These are phyloP conservation scores for Lates calcarifer DNA, from an alignment of 2,113 vertebrate genomes.

Conservation along the genomic window DNA sequence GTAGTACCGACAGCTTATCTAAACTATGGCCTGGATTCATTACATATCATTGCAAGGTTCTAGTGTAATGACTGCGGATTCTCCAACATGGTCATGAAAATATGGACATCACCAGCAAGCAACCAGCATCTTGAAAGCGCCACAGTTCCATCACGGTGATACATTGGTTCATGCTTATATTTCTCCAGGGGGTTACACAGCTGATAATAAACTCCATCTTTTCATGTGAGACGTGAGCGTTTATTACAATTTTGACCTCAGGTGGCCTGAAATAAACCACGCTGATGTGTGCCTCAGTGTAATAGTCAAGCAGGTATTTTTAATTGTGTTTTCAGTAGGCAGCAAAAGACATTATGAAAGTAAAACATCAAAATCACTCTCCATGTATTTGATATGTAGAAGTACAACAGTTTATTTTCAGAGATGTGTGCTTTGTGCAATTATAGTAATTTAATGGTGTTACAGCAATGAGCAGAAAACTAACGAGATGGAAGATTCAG, in stretches of 20 bases:
- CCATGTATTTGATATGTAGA: too few species aligned
- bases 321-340: too few species aligned
- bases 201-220: slow-evolving; percentile 32
- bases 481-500: not conserved
- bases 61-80: not conserved
- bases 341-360: too few species aligned
- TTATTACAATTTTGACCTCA: slow-evolving; percentile 42
- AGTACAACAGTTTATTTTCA: not conserved
- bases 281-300: slow-evolving; percentile 9
- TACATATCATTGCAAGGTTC: not conserved
- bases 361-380: too few species aligned
- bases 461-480: slow-evolving; percentile 7
- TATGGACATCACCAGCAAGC: not conserved
- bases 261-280: slow-evolving; percentile 24
- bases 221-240: slow-evolving; percentile 9
- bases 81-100: slow-evolving; percentile 17
- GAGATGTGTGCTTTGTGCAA: not conserved
- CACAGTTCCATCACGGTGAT: slow-evolving; percentile 10
- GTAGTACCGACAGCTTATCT: not conserved
- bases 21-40: not conserved
- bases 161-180: slow-evolving; percentile 19
- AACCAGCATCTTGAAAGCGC: not conserved
- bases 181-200: slow-evolving; percentile 12
- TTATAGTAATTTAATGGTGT: slow-evolving; percentile 9
- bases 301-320: not conserved